Evolutionary conservation across 2,113 vertebrate genomes (phyloP), one percentile per base, ranked within the genome.

Genomic region (Neogale vison): DNA sequence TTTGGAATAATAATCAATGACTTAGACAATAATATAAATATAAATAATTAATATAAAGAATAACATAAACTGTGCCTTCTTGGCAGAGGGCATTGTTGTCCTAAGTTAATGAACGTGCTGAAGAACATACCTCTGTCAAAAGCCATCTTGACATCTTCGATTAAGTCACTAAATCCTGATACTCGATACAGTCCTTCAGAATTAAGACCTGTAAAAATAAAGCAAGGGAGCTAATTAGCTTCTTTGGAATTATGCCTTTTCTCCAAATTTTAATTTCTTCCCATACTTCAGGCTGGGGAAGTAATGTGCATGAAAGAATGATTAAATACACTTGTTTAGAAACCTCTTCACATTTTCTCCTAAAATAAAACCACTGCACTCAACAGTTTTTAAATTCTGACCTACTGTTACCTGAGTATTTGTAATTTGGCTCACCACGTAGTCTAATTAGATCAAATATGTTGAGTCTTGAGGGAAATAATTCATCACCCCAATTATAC

Each of bases 61-160:
- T 90, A 67, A 65, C n/a, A 11, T 23, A 82, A 74, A 82, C n/a
- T n/a, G 11, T 81, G 21, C 71, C 24, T 67, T 92, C 71, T 31
- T 42, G 47, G 39, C 6, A 93, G 55, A 88, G 26, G 34, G 50
- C 63, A 31, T 29, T 9, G 47, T 0, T 34, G 26, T 24, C 50
- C 39, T 15, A 52, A 83, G 67, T 52, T 61, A 74, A 52, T 1
- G 18, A 76, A 88, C 2, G 42, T 26, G 59, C 50, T 92, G n/a
- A 95, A 97, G 88, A 92, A 89, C 97, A 96, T 98, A 99, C 99
- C 99, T 99, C 99, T 99, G 98, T 99, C 99, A 97, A 99, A 99
- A 36, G 99, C 99, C 99, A 99, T 99, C 99, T 99, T 99, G 98
- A 99, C 99, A 82, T 99, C 99, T 99, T 99, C 99, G 14, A 99